Evolutionary conservation across 1,140 invertebrate genomes (phyloP).

Genomic region (Schlechtendalia chinensis): DNA sequence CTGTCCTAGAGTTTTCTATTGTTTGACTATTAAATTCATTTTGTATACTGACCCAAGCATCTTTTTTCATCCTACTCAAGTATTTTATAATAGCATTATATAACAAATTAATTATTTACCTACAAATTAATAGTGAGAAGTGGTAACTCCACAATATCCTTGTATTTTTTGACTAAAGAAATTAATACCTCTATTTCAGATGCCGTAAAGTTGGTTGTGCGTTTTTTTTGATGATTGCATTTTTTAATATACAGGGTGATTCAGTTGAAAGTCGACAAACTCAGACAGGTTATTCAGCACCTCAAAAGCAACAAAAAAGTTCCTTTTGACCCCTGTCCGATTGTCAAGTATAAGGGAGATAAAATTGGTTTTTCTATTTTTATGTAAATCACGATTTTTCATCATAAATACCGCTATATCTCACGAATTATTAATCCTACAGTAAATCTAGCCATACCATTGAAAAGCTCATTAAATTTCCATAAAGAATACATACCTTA

Average conservation of each 20-base stretch:
- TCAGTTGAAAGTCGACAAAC: too few relatives aligned
- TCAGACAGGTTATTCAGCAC: too few relatives aligned
- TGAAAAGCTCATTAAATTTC: too few relatives aligned
- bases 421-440: too few relatives aligned
- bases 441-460: too few relatives aligned
- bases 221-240: neutral
- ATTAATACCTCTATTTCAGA: neutral
- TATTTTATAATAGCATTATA: neutral
- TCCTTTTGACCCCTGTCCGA: too few relatives aligned
- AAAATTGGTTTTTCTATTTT: too few relatives aligned
- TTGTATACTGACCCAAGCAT: neutral
- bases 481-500: too few relatives aligned
- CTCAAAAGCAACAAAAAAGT: too few relatives aligned
- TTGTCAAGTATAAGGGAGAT: too few relatives aligned
- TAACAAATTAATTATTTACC: neutral
- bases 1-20: neutral
- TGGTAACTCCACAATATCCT: neutral
- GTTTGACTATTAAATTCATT: neutral
- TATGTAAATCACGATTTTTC: too few relatives aligned
- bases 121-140: neutral
- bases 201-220: neutral
- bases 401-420: too few relatives aligned
- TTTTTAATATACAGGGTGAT: neutral
- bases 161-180: neutral
- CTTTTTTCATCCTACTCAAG: neutral